Evolutionary conservation across 1,140 invertebrate genomes (phyloP).

Genomic region (Magallana angulata): DNA sequence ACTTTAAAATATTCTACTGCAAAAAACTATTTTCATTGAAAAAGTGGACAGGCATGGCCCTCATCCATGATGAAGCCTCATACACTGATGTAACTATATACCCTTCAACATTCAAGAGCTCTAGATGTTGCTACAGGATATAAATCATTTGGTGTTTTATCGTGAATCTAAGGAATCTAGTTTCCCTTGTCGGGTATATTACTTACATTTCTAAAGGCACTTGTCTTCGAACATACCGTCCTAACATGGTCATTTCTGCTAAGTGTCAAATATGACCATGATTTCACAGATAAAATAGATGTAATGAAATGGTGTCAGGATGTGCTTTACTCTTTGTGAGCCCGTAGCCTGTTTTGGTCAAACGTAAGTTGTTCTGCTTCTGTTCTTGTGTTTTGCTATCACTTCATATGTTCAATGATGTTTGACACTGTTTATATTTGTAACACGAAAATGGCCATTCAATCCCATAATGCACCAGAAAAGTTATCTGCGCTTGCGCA

Average conservation of each 20-base stretch:
- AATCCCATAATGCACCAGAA: slow-evolving; percentile 31
- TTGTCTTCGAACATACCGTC: slow-evolving; percentile 30
- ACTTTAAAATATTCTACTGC: too few relatives aligned
- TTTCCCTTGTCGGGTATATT: too few relatives aligned
- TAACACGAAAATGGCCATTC: slow-evolving; percentile 29
- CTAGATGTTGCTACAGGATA: too few relatives aligned
- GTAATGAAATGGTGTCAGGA: not conserved
- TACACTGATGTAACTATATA: too few relatives aligned
- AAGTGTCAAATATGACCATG: not conserved
- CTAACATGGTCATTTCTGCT: slow-evolving; percentile 17
- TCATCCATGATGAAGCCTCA: too few relatives aligned
- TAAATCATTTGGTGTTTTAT: too few relatives aligned
- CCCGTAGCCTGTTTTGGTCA: not conserved
- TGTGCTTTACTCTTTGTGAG: not conserved
- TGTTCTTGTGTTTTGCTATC: not conserved
- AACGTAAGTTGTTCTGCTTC: not conserved
- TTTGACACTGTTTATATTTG: slow-evolving; percentile 25
- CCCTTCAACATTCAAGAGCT: too few relatives aligned
- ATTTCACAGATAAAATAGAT: not conserved
- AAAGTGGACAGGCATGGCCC: too few relatives aligned
- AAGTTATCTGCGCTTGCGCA: slow-evolving; percentile 8
- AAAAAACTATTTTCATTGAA: too few relatives aligned
- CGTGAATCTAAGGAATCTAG: too few relatives aligned
- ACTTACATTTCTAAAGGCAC: slow-evolving; percentile 40
- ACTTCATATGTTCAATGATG: not conserved